A percentile compares a stretch with the other conserved stretches of the same genome.
Conservation (phyloP, 2,797 vertebrate genomes). For the Manis pentadactyla region DNA sequence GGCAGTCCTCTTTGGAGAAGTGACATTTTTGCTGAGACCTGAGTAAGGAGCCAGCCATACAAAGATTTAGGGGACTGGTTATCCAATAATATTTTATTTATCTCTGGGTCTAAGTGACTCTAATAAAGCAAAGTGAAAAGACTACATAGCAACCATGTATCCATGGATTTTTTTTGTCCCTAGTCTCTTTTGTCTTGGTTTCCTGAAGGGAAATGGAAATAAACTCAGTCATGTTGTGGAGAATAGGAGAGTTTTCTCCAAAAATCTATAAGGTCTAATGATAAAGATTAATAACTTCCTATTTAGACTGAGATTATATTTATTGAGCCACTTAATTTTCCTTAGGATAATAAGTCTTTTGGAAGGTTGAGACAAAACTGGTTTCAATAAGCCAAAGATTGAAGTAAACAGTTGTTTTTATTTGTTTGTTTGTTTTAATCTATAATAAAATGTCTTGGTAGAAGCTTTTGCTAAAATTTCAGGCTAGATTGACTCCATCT, state of each 20-base stretch:
- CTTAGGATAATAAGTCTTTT: background rate
- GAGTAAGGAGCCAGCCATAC: background rate
- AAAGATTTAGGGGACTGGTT: background rate
- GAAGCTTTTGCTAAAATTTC: constrained; percentile 14
- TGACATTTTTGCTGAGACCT: constrained; percentile 14
- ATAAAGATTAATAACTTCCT: constrained; percentile 10
- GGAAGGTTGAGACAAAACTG: background rate
- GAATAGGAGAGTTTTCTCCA: constrained; percentile 17
- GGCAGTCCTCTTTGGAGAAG: background rate
- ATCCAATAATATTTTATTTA: background rate
- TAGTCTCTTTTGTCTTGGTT: constrained; percentile 49
- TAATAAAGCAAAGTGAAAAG: background rate
- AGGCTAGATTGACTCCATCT: background rate
- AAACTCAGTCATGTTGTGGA: background rate
- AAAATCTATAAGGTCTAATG: constrained; percentile 1
- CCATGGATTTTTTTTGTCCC: background rate
- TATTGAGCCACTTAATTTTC: background rate
- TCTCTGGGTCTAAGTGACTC: background rate
- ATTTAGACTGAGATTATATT: constrained; percentile 25
- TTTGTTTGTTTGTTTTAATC: background rate
- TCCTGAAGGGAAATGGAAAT: constrained; percentile 25
- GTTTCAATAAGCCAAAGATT: background rate
- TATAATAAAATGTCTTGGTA: background rate
- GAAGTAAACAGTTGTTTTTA: constrained; percentile 3
- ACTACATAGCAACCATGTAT: background rate